These are phyloP conservation scores for Idaea dimidiata DNA, from an alignment of 2,888 invertebrate species.

Conservation along the genomic window DNA sequence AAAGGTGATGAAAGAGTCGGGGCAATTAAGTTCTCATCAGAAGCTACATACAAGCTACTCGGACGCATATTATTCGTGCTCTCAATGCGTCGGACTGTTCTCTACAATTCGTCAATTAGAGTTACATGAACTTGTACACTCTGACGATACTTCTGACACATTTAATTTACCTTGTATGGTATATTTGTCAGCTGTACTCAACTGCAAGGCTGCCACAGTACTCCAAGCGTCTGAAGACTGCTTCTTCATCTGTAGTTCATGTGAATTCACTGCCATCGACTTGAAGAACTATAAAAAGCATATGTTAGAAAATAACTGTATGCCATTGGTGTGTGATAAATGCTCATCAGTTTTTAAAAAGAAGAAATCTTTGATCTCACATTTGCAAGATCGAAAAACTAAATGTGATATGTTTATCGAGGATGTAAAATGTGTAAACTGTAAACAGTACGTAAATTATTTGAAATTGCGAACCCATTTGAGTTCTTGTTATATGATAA, in stretches of 20 bases:
- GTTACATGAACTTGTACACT: conserved; percentile 34
- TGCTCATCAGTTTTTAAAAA: conserved; percentile 44
- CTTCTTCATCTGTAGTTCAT: conserved; percentile 35
- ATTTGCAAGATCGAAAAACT: conserved; percentile 24
- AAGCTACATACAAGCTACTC: conserved; percentile 38
- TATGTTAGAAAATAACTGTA: conserved; percentile 37
- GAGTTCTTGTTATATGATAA: not conserved
- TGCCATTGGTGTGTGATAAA: conserved; percentile 37
- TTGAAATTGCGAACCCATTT: not conserved
- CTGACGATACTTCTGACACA: conserved; percentile 42
- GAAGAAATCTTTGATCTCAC: conserved; percentile 33
- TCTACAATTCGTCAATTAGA: conserved; percentile 33
- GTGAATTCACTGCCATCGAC: conserved; percentile 31
- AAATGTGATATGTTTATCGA: conserved; percentile 20
- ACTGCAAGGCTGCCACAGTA: conserved; percentile 39
- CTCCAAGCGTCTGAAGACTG: conserved; percentile 8
- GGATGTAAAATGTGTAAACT: not conserved
- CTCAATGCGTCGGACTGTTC: conserved; percentile 46
- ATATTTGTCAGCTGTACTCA: conserved; percentile 46
- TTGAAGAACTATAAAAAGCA: conserved; percentile 43
- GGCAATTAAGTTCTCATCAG: conserved; percentile 38
- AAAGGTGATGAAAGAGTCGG: conserved; percentile 40
- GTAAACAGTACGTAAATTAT: not conserved
- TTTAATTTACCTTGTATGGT: conserved; percentile 41
- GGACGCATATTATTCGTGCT: conserved; percentile 40